Percentiles rank a stretch among this genome's conserved stretches.
Evolutionary conservation across 1,140 invertebrate genomes (phyloP).

Genomic region (Aporrectodea caliginosa): DNA sequence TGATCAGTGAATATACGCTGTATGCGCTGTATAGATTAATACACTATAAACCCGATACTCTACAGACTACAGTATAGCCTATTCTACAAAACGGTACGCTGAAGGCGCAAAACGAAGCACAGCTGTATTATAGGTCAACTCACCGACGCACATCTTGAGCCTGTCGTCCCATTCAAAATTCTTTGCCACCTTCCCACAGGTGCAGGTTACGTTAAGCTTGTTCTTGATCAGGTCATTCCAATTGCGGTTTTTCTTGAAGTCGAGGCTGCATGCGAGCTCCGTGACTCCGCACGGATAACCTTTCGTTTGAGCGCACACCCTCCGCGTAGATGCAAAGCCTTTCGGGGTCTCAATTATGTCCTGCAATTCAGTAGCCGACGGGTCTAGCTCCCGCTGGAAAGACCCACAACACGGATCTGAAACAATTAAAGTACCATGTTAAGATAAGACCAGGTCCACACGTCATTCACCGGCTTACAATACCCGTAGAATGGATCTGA

Average conservation of each 20-base stretch:
- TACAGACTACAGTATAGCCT: too few relatives aligned
- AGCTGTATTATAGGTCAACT: too few relatives aligned
- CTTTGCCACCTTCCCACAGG: background rate
- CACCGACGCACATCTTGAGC: background rate
- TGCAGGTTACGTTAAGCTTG: background rate
- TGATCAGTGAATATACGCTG: too few relatives aligned
- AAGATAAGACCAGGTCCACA: too few relatives aligned
- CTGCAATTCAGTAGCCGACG: background rate
- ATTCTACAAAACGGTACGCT: too few relatives aligned
- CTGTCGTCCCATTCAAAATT: background rate
- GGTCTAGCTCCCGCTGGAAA: background rate
- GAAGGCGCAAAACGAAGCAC: too few relatives aligned
- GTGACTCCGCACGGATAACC: slow-evolving; percentile 9
- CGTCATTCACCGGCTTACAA: too few relatives aligned
- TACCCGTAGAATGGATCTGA: too few relatives aligned
- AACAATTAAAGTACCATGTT: background rate
- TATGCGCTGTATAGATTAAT: too few relatives aligned
- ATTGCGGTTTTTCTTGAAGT: slow-evolving; percentile 4
- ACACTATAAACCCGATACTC: too few relatives aligned
- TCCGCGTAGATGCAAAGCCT: background rate
- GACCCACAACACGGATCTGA: background rate
- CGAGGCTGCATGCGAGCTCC: background rate
- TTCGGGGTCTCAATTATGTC: background rate
- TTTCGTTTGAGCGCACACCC: background rate
- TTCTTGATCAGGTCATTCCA: slow-evolving; percentile 13